phyloP scores from a whole-genome alignment of 2,113 vertebrate species.

The Speoplatyrhinus poulsoni region DNA sequence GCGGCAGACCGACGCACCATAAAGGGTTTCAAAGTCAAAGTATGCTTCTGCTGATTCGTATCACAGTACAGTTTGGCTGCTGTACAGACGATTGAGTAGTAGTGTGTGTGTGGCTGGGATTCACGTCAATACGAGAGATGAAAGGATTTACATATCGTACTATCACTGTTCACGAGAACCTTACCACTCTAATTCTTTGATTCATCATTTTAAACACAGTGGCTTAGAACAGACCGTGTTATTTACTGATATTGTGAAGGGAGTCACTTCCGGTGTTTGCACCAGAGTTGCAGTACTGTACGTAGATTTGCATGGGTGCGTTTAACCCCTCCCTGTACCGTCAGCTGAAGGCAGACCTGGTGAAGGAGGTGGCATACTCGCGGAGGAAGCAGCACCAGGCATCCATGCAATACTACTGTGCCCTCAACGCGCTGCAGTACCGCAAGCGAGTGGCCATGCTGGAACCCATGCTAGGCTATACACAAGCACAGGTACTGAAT shows the following conservation, averaged over 20 bases:
- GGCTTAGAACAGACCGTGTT: no score
- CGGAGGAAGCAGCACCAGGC: conserved; percentile 94
- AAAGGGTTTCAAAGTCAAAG: conserved; percentile 8
- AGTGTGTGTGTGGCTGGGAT: not conserved
- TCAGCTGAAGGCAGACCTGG: conserved; percentile 87
- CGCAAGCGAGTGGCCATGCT: conserved; percentile 92
- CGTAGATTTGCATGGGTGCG: conserved; percentile 15
- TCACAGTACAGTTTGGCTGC: not conserved
- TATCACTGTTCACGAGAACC: no score
- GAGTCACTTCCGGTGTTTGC: not conserved
- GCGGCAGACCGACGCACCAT: not conserved
- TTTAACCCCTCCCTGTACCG: conserved; percentile 22
- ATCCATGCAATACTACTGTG: conserved; percentile 94
- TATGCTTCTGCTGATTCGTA: not conserved
- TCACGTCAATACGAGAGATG: no score
- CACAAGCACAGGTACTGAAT: conserved; percentile 85
- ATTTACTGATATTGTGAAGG: not conserved
- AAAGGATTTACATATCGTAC: not conserved
- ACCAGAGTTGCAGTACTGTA: not conserved
- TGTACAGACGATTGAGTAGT: not conserved
- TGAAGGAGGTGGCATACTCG: conserved; percentile 88
- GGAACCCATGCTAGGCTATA: conserved; percentile 93
- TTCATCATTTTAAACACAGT: no score
- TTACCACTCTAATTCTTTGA: no score
- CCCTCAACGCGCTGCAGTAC: conserved; percentile 94